Percentiles rank a stretch among this genome's conserved stretches.
These are phyloP conservation scores for Choloepus hoffmanni DNA, from an alignment of 2,113 vertebrate genomes.

Conservation along the genomic window DNA sequence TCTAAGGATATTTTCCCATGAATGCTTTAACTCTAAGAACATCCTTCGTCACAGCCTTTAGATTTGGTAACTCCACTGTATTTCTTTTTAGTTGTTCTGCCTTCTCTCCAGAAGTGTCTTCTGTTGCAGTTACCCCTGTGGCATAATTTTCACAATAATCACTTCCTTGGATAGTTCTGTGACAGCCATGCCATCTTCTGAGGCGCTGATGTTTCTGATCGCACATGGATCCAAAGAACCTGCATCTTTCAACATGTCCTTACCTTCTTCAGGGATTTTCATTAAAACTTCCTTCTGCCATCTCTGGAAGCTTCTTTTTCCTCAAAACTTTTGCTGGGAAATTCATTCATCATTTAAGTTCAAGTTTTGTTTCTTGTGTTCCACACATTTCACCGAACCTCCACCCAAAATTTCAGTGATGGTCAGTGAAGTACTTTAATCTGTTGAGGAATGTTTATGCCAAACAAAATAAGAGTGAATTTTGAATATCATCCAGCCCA, in stretches of 20 bases:
- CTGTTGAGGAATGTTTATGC: neutral
- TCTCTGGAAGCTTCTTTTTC: neutral
- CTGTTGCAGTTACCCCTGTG: neutral
- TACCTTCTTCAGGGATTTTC: neutral
- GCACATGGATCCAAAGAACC: neutral
- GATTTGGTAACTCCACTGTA: neutral
- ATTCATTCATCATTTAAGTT: neutral
- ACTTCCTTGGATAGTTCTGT: neutral
- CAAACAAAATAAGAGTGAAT: neutral
- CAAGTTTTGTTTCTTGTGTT: neutral
- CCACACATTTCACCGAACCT: neutral
- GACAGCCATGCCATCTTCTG: neutral
- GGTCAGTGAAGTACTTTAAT: neutral
- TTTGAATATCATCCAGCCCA: neutral
- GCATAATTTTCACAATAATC: no score
- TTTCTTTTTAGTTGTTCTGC: neutral
- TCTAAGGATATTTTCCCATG: neutral
- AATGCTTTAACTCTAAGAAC: neutral
- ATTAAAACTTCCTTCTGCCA: neutral
- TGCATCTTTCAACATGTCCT: neutral
- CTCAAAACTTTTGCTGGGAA: neutral
- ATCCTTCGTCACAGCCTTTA: neutral
- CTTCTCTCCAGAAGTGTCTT: neutral
- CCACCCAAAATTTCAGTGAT: neutral
- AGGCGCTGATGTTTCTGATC: neutral